Conservation (phyloP, 2,797 vertebrate genomes). For the Nannoperca obscura region DNA sequence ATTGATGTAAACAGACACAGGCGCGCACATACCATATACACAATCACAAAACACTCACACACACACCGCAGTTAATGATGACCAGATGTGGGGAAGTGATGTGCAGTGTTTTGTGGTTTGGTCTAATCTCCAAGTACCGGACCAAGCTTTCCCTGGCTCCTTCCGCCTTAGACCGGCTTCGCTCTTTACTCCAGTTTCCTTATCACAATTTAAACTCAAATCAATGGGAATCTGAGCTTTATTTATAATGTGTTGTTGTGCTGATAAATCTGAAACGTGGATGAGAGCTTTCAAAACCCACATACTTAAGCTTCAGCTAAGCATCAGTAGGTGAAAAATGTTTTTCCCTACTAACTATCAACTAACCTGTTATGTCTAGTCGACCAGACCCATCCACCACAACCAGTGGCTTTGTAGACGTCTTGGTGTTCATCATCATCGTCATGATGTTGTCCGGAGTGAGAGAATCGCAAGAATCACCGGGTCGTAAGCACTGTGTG, state of each 20-base stretch:
- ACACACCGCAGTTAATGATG: conserved; percentile 58
- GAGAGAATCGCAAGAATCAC: conserved; percentile 87
- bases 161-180: conserved; percentile 21
- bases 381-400: conserved; percentile 77
- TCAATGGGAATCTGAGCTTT: neutral
- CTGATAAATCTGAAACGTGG: neutral
- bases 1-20: conserved; percentile 53
- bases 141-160: conserved; percentile 32
- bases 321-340: neutral
- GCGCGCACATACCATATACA: conserved; percentile 39
- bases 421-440: conserved; percentile 92
- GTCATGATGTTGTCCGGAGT: conserved; percentile 84
- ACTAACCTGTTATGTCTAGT: conserved; percentile 47
- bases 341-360: neutral
- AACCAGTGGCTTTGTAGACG: conserved; percentile 89
- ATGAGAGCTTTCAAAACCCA: neutral
- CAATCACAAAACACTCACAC: conserved; percentile 44
- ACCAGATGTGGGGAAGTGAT: conserved; percentile 74
- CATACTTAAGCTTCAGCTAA: neutral
- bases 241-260: neutral
- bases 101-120: conserved; percentile 55
- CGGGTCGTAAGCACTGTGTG: conserved; percentile 89
- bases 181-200: conserved; percentile 18
- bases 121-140: conserved; percentile 39
- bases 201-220: conserved; percentile 29